A percentile compares a stretch with the other conserved stretches of the same genome.
Evolutionary conservation across 2,797 vertebrate species (phyloP).

Genomic region (Chrosomus eos): DNA sequence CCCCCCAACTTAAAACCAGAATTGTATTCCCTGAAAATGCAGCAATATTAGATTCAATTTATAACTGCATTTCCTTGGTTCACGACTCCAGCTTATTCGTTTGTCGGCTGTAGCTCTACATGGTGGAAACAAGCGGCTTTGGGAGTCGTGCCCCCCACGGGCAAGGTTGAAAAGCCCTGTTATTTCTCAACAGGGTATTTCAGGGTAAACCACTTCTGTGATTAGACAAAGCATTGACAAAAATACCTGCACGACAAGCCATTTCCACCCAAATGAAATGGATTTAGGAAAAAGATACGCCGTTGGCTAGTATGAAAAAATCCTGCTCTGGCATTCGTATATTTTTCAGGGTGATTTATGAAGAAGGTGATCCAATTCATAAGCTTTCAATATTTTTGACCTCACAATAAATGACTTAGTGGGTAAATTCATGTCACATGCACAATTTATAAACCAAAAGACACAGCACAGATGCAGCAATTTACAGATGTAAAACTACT

Average conservation of each 20-base stretch:
- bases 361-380: slow-evolving; percentile 23
- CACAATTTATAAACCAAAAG: slow-evolving; percentile 37
- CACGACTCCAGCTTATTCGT: slow-evolving; percentile 29
- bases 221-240: not conserved
- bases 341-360: slow-evolving; percentile 29
- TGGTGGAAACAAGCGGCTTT: slow-evolving; percentile 16
- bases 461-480: not conserved
- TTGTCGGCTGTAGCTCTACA: not conserved
- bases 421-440: slow-evolving; percentile 15
- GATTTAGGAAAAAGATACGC: not conserved
- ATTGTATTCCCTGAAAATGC: slow-evolving; percentile 24
- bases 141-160: not conserved
- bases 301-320: not conserved
- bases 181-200: slow-evolving; percentile 2
- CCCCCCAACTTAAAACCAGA: slow-evolving; percentile 4
- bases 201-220: not conserved
- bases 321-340: slow-evolving; percentile 3
- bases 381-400: slow-evolving; percentile 32
- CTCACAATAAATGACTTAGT: slow-evolving; percentile 35
- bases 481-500: not conserved
- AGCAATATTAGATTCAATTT: slow-evolving; percentile 20
- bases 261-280: not conserved
- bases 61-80: slow-evolving; percentile 29
- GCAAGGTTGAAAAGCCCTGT: not conserved
- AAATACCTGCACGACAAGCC: slow-evolving; percentile 10